These are phyloP conservation scores for Heliconius sara DNA, from an alignment of 2,888 invertebrate species.

Conservation along the genomic window DNA sequence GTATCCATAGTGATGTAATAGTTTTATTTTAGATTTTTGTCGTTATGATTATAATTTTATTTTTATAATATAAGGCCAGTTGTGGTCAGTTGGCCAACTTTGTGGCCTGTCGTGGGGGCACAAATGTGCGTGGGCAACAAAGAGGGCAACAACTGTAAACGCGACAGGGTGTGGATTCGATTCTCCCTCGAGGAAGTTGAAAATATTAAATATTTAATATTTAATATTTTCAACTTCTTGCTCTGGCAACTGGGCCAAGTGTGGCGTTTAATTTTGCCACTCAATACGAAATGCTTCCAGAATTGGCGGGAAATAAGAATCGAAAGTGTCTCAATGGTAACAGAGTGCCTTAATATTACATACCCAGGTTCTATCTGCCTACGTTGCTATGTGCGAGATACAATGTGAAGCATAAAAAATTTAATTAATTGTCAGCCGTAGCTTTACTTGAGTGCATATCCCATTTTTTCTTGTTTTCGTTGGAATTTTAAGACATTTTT, in stretches of 20 bases:
- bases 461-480: too few species aligned
- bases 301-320: background rate
- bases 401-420: too few species aligned
- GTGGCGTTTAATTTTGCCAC: background rate
- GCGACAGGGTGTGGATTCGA: background rate
- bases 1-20: conserved; percentile 26
- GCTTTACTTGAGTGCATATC: too few species aligned
- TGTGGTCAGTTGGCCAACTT: background rate
- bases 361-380: background rate
- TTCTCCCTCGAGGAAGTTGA: background rate
- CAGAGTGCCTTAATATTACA: background rate
- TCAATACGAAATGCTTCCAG: background rate
- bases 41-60: background rate
- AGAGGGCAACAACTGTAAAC: background rate
- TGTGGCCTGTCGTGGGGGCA: background rate
- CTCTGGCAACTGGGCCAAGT: background rate
- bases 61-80: background rate
- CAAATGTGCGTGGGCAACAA: background rate
- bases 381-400: background rate
- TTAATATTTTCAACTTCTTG: background rate
- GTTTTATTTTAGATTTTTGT: conserved; percentile 6
- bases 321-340: background rate
- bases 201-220: too few species aligned
- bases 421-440: too few species aligned
- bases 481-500: too few species aligned